Evolutionary conservation across 2,113 vertebrate species (phyloP), one percentile per base, ranked within the genome.

Genomic region (Crotalus helleri): DNA sequence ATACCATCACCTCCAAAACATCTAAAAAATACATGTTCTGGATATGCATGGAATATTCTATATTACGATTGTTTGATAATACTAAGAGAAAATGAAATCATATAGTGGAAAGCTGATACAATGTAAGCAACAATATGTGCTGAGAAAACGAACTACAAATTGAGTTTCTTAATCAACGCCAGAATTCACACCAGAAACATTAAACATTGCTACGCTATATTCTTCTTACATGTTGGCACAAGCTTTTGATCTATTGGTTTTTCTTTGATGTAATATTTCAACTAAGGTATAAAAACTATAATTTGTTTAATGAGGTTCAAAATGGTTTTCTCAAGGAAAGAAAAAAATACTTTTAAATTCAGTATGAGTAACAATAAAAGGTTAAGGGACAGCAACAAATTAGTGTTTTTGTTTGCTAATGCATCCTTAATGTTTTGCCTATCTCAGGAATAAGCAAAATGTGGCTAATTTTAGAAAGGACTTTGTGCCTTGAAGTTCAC

Each of bases 81-180:
- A 94, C 91, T 94, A 92, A 87, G 92, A 91, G 94, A 95, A 96
- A 81, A 91, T 0, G 12, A 95, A 89, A 97, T 91, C 88, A 90
- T 74, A 92, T 95, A 94, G 94, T 74, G 69, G 94, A 92, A 94
- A 58, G 94, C 93, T 96, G 97, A 96, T 94, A 95, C 95, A 94
- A 95, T 91, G 94, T 90, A 86, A 96, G 90, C 87, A 94, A 81
- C 93, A 96, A 85, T 0, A 0, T 94, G 61, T 93, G 91, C 95
- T 94, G 96, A 93, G 1, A 21, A 94, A 92, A 95, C 94, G 96
- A 96, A 95, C 96, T 95, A 74, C 95, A 96, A 96, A 96, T 96
- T 97, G 94, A 95, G 93, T 94, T 95, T 96, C 93, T 96, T 23
- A 0, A 91, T 94, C 96, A 96, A 96, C 92, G 91, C 91, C 94